These are phyloP conservation scores for Salmo trutta DNA, from an alignment of 2,797 vertebrate genomes.

Conservation along the genomic window DNA sequence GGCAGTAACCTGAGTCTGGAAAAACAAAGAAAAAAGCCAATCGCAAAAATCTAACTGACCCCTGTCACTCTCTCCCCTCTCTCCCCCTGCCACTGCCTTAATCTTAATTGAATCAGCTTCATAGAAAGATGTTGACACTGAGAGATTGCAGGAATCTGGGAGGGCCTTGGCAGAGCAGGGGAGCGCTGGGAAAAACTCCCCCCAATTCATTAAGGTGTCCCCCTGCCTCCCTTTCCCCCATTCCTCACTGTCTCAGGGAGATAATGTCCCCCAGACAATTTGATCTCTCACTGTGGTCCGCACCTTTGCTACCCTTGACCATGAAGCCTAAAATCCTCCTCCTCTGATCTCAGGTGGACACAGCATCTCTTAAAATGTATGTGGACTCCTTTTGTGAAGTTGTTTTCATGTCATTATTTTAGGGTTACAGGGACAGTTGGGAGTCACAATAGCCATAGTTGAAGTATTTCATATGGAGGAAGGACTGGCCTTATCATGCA, in stretches of 20 bases:
- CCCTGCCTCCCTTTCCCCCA: constrained; percentile 82
- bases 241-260: constrained; percentile 89
- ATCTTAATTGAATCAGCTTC: constrained; percentile 99
- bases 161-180: constrained; percentile 85
- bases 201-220: constrained; percentile 91
- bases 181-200: constrained; percentile 75
- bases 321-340: neutral
- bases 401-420: neutral
- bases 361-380: neutral
- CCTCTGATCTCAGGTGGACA: constrained; percentile 1
- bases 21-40: constrained; percentile 76
- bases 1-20: constrained; percentile 58
- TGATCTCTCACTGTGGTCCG: constrained; percentile 76
- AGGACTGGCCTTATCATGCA: neutral
- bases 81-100: constrained; percentile 79
- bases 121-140: constrained; percentile 93
- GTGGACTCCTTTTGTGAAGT: neutral
- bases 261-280: constrained; percentile 68
- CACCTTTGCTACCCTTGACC: constrained; percentile 2
- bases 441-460: neutral
- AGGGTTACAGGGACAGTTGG: neutral
- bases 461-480: neutral
- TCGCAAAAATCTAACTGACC: constrained; percentile 85
- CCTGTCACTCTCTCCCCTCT: constrained; percentile 80
- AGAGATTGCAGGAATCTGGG: constrained; percentile 95